These are phyloP conservation scores for Leucophora obtusa DNA, from an alignment of 2,888 invertebrate genomes.

Conservation along the genomic window DNA sequence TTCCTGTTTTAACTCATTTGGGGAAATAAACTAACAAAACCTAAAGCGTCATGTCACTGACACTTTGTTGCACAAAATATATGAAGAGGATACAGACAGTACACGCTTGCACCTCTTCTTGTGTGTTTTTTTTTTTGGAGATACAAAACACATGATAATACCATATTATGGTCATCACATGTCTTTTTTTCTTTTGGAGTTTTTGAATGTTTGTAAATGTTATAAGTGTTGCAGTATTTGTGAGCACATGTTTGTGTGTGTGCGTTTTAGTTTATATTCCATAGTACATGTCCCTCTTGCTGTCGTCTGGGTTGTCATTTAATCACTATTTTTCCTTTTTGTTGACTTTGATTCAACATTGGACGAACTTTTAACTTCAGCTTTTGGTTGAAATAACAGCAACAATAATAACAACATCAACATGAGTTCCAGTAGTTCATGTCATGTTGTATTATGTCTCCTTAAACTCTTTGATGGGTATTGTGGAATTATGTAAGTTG, in stretches of 20 bases:
- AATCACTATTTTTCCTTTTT: conserved; percentile 49
- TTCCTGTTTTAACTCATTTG: conserved; percentile 48
- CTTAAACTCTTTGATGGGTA: conserved; percentile 30
- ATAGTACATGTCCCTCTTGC: conserved; percentile 26
- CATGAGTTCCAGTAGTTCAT: neutral
- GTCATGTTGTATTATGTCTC: conserved; percentile 36
- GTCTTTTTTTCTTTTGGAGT: neutral
- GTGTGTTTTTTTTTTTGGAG: neutral
- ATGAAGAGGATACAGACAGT: neutral
- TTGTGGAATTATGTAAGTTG: neutral
- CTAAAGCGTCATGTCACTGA: conserved; percentile 42
- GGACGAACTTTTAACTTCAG: conserved; percentile 36
- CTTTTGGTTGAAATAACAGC: neutral
- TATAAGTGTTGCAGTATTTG: conserved; percentile 5
- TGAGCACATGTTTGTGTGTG: neutral
- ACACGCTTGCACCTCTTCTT: neutral
- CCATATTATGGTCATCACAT: conserved; percentile 51
- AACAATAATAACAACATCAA: conserved; percentile 2
- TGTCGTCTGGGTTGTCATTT: conserved; percentile 47
- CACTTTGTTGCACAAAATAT: conserved; percentile 41
- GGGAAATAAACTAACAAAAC: conserved; percentile 29
- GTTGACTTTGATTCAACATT: conserved; percentile 30
- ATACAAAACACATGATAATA: conserved; percentile 36
- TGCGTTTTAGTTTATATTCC: conserved; percentile 16
- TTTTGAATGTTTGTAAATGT: neutral